phyloP scores from a whole-genome alignment of 2,888 invertebrate genomes.

The Acanthopleura granulata region DNA sequence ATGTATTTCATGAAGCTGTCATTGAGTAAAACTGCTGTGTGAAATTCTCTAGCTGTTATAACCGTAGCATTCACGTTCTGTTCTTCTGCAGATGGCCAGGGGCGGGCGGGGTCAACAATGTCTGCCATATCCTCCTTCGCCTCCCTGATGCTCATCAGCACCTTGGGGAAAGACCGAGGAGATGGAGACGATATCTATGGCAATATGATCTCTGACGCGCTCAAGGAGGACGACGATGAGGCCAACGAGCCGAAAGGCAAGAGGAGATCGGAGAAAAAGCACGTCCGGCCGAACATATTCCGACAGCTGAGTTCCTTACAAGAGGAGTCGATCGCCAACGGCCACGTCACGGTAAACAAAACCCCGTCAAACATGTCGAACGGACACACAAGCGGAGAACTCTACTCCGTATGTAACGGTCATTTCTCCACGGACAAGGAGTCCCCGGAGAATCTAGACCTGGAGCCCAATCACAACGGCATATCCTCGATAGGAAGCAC shows the following conservation, averaged over 20 bases:
- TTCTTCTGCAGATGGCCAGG: slow-evolving; percentile 43
- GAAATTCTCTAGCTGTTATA: background rate
- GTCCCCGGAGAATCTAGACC: background rate
- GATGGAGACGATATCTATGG: slow-evolving; percentile 48
- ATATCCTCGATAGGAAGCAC: slow-evolving; percentile 6
- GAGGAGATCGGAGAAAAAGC: slow-evolving; percentile 17
- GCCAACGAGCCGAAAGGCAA: slow-evolving; percentile 32
- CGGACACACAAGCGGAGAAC: slow-evolving; percentile 12
- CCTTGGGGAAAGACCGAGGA: slow-evolving; percentile 44
- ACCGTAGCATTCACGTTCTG: background rate
- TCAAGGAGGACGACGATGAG: slow-evolving; percentile 38
- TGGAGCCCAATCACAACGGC: slow-evolving; percentile 8
- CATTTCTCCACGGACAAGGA: background rate
- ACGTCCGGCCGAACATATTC: background rate
- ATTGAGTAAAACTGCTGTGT: too few species aligned
- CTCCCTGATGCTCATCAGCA: slow-evolving; percentile 51
- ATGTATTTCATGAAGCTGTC: too few species aligned
- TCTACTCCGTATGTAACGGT: slow-evolving; percentile 17
- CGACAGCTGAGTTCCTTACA: slow-evolving; percentile 15
- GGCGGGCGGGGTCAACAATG: slow-evolving; percentile 44
- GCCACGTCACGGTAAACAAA: slow-evolving; percentile 10
- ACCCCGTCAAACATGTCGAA: slow-evolving; percentile 17
- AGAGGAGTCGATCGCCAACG: slow-evolving; percentile 15
- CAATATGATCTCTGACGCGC: slow-evolving; percentile 40
- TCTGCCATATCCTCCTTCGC: slow-evolving; percentile 51